These are phyloP conservation scores for Beris chalybata DNA, from an alignment of 2,888 invertebrate genomes.

Conservation along the genomic window DNA sequence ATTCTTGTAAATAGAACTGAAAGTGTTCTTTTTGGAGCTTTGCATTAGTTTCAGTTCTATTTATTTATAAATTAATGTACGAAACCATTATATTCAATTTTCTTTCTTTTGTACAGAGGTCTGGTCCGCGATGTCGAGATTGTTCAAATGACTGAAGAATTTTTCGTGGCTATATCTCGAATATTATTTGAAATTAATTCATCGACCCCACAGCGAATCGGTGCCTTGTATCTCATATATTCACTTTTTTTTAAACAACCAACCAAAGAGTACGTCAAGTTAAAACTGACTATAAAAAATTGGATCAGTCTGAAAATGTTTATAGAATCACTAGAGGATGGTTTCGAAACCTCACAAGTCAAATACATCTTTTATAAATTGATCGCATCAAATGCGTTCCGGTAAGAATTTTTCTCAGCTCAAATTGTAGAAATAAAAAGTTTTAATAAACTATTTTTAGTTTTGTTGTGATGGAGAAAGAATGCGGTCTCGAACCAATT, in stretches of 20 bases:
- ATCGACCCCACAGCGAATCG: slow-evolving; percentile 13
- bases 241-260: slow-evolving; percentile 40
- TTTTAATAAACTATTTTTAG: slow-evolving; percentile 18
- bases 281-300: slow-evolving; percentile 31
- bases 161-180: slow-evolving; percentile 24
- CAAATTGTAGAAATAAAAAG: background rate
- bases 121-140: slow-evolving; percentile 29
- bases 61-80: background rate
- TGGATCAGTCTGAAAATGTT: slow-evolving; percentile 35
- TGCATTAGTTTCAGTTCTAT: too few species aligned
- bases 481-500: slow-evolving; percentile 34
- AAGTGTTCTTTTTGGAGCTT: too few species aligned
- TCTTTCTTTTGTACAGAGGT: slow-evolving; percentile 17
- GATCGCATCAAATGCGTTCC: slow-evolving; percentile 35
- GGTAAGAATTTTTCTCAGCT: slow-evolving; percentile 16
- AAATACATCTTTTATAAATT: slow-evolving; percentile 38
- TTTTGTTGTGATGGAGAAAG: slow-evolving; percentile 23
- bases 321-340: slow-evolving; percentile 24
- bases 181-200: slow-evolving; percentile 16
- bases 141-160: slow-evolving; percentile 32
- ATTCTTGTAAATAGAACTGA: too few species aligned
- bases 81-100: background rate
- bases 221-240: slow-evolving; percentile 38
- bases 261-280: slow-evolving; percentile 35
- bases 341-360: slow-evolving; percentile 30